Evolutionary conservation across 2,113 vertebrate genomes (phyloP).

Genomic region (Arvicanthis niloticus): DNA sequence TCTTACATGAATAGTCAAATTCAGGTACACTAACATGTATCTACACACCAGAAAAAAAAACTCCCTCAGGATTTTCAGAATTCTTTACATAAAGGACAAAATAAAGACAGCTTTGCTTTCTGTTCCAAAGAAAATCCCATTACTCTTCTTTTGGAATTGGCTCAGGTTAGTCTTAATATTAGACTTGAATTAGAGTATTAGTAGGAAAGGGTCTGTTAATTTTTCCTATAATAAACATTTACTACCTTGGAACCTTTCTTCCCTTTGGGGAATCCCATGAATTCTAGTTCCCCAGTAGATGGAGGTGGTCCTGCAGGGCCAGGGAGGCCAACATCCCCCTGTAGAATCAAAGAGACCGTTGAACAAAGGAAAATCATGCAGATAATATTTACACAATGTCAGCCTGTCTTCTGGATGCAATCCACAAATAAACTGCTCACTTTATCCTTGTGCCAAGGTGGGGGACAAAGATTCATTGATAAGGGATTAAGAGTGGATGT

Average conservation of each 20-base stretch:
- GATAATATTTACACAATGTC: not conserved
- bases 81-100: not conserved
- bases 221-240: conserved; percentile 49
- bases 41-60: not conserved
- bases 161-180: conserved; percentile 17
- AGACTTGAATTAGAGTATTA: conserved; percentile 53
- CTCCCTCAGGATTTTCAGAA: not conserved
- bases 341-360: conserved; percentile 67
- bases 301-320: conserved; percentile 92
- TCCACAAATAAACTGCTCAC: conserved; percentile 15
- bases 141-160: not conserved
- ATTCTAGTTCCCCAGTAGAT: conserved; percentile 91
- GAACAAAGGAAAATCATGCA: conserved; percentile 46
- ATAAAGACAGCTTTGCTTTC: conserved; percentile 10
- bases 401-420: conserved; percentile 13
- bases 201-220: conserved; percentile 31
- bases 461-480: not conserved
- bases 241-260: conserved; percentile 93
- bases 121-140: conserved; percentile 36
- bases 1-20: conserved; percentile 34
- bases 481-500: conserved; percentile 6
- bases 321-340: conserved; percentile 93
- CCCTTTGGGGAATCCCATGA: conserved; percentile 94
- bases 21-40: not conserved
- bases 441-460: conserved; percentile 20